Conservation (phyloP, 2,797 vertebrate species). For the Chelidonichthys spinosus region DNA sequence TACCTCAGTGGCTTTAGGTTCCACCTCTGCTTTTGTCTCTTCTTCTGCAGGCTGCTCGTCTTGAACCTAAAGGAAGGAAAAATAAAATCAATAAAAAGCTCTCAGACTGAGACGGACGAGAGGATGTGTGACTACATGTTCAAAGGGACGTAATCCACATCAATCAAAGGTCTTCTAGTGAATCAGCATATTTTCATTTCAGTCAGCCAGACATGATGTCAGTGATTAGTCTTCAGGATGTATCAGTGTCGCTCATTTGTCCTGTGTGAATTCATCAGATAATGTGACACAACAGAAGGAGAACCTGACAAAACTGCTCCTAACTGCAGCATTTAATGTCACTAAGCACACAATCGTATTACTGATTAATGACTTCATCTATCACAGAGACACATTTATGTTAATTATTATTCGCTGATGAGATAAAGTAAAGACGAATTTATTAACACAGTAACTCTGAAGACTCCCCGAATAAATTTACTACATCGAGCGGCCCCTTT, state of each 20-base stretch:
- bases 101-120: background rate
- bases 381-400: conserved; percentile 30
- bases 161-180: background rate
- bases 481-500: conserved; percentile 24
- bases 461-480: conserved; percentile 31
- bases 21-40: conserved; percentile 49
- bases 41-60: conserved; percentile 51
- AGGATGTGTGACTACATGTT: background rate
- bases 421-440: conserved; percentile 8
- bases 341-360: conserved; percentile 22
- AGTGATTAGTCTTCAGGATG: conserved; percentile 19
- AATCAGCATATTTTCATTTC: conserved; percentile 12
- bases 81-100: conserved; percentile 41
- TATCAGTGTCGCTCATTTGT: conserved; percentile 33
- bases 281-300: background rate
- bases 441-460: background rate
- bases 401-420: conserved; percentile 33
- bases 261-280: conserved; percentile 25
- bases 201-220: conserved; percentile 3
- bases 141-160: conserved; percentile 3
- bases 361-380: conserved; percentile 29
- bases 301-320: conserved; percentile 24
- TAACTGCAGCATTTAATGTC: background rate
- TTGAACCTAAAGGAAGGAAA: conserved; percentile 77
- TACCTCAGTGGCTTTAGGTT: conserved; percentile 73